These are phyloP conservation scores for Gila orcuttii DNA, from an alignment of 2,113 vertebrate species.

Conservation along the genomic window DNA sequence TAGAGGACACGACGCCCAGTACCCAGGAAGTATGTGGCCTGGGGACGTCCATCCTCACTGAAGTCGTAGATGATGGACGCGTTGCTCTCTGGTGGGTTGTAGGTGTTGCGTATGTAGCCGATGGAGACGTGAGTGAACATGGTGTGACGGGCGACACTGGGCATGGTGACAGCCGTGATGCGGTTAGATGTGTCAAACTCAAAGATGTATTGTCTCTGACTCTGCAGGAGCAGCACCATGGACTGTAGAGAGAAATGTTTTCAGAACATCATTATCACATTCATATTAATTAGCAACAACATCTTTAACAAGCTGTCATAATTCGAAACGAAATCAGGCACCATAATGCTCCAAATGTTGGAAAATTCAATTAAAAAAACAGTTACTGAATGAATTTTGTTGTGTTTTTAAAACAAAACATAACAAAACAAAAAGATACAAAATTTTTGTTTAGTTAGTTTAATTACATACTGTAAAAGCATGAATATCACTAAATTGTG, in stretches of 20 bases:
- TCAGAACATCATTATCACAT: conserved; percentile 10
- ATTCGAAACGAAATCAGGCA: neutral
- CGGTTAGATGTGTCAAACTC: conserved; percentile 92
- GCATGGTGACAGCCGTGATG: conserved; percentile 96
- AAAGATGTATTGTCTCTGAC: conserved; percentile 95
- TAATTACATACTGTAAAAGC: no score
- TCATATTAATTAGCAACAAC: conserved; percentile 2
- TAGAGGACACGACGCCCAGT: conserved; percentile 96
- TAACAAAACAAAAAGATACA: no score
- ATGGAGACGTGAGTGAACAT: conserved; percentile 96
- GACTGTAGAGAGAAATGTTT: conserved; percentile 77
- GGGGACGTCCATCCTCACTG: conserved; percentile 90
- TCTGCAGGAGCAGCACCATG: conserved; percentile 97
- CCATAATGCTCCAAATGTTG: no score
- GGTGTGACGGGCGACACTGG: conserved; percentile 95
- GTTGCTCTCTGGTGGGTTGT: conserved; percentile 96
- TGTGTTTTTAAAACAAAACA: no score
- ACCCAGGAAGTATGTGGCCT: conserved; percentile 88
- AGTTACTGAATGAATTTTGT: no score
- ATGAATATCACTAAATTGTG: no score
- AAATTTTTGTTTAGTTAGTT: no score
- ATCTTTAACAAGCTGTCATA: neutral
- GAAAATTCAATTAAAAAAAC: no score
- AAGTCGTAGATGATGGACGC: conserved; percentile 96
- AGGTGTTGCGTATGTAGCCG: conserved; percentile 96